A percentile compares a stretch with the other conserved stretches of the same genome.
phyloP scores from a whole-genome alignment of 2,888 invertebrate species.

The Ptilodon capucinus region DNA sequence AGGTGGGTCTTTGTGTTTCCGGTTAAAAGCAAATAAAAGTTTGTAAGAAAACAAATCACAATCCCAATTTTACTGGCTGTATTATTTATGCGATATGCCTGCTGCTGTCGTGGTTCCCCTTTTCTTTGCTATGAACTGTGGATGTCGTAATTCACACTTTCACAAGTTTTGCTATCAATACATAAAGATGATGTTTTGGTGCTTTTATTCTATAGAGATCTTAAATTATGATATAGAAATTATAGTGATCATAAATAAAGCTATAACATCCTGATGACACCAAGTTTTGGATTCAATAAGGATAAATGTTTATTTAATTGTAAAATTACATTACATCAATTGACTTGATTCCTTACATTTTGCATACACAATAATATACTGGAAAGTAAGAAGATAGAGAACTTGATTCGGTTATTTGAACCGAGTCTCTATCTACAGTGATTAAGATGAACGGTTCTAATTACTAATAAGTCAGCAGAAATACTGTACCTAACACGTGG shows the following conservation, averaged over 20 bases:
- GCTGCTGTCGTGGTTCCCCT: constrained; percentile 70
- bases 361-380: no score
- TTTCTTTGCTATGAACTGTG: constrained; percentile 69
- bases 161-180: constrained; percentile 64
- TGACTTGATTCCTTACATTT: no score
- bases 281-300: no score
- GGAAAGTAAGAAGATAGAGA: no score
- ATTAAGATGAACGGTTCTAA: no score
- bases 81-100: constrained; percentile 81
- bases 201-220: background rate
- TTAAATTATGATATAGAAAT: background rate
- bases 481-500: no score
- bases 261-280: no score
- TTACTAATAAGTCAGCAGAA: no score
- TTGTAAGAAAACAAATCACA: constrained; percentile 80
- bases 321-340: no score
- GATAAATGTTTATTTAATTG: no score
- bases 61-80: constrained; percentile 77
- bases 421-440: no score
- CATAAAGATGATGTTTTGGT: constrained; percentile 19
- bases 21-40: constrained; percentile 77
- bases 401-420: no score
- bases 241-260: background rate
- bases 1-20: constrained; percentile 54
- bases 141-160: constrained; percentile 62